Base-by-base conservation (phyloP, 2,113 vertebrate species). In the Donacobius atricapilla region DNA sequence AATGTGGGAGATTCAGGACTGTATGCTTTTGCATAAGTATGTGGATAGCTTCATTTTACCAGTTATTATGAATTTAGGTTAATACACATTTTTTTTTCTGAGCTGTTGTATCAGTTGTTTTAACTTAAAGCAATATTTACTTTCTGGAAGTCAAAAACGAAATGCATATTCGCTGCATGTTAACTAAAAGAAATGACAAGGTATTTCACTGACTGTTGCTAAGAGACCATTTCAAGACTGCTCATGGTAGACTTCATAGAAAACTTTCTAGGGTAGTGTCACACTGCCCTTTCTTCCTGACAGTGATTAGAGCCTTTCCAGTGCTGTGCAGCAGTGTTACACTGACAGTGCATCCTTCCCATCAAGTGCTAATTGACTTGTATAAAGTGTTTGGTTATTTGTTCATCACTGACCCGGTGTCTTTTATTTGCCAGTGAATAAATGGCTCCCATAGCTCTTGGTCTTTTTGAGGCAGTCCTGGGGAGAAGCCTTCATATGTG, bases 161-260 rank as follows among this genome's bases (percentile, higher is more conserved):
- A 87, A 70, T 89, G 22, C 8, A 1, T 92, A 45, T 87, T 94
- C 9, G 11, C 47, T 91, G 73, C 63, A 70, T 89, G 66, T 72
- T 87, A 89, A 96, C 73, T 78, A 13, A 86, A 94, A 91, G 65
- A 94, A 71, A 57, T 39, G 47, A 78, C n/a, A 60, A 92, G 79
- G 61, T 86, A 77, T 81, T 94, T 96, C 83, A 81, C 90, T 90
- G 72, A 42, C 92, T 87, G 96, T 97, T 97, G 96, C 96, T 96
- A 97, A 94, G 96, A 97, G 71, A 97, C 96, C 45, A 0, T 83
- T 95, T 92, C 91, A 87, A 92, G 93, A 63, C 81, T 89, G 66
- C 60, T 92, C 22, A 5, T 70, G 69, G 40, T 84, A 94, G 83
- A 92, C 77, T 73, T 95, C 5, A 47, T 27, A 58, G 77, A 60